A percentile compares a stretch with the other conserved stretches of the same genome.
phyloP scores from a whole-genome alignment of 2,888 invertebrate genomes.

The Pharmacophagus antenor region DNA sequence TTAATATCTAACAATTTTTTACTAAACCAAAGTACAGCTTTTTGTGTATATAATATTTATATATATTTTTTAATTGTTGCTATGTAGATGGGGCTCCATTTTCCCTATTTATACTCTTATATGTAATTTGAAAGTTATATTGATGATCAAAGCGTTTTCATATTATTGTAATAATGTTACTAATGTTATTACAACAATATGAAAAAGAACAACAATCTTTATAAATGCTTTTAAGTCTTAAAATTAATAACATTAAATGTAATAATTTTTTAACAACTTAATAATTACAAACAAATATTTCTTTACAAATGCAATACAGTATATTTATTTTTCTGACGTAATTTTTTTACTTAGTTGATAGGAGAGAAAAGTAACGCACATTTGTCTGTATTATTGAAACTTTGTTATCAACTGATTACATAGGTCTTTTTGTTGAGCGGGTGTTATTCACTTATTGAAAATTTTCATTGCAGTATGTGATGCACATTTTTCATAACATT shows the following conservation, averaged over 20 bases:
- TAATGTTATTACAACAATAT: not conserved
- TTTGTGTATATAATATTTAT: no score
- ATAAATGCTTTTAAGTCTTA: no score
- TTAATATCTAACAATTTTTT: no score
- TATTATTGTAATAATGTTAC: not conserved
- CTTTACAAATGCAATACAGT: not conserved
- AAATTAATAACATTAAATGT: no score
- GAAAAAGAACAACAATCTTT: not conserved
- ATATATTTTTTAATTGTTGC: no score
- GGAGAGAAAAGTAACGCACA: conserved; percentile 24
- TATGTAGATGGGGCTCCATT: no score
- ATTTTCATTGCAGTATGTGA: not conserved
- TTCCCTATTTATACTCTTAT: no score
- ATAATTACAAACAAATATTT: not conserved
- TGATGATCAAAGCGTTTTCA: not conserved
- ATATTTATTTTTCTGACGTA: not conserved
- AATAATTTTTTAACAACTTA: no score
- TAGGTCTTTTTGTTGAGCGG: not conserved
- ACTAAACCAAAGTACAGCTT: no score
- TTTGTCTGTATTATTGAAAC: conserved; percentile 6
- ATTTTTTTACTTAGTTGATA: conserved; percentile 12
- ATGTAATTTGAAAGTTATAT: no score
- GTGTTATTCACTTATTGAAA: not conserved
- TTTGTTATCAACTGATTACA: not conserved
- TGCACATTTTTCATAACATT: conserved; percentile 6